These are phyloP conservation scores for Gerris buenoi DNA, from an alignment of 1,140 invertebrate genomes.

Conservation along the genomic window DNA sequence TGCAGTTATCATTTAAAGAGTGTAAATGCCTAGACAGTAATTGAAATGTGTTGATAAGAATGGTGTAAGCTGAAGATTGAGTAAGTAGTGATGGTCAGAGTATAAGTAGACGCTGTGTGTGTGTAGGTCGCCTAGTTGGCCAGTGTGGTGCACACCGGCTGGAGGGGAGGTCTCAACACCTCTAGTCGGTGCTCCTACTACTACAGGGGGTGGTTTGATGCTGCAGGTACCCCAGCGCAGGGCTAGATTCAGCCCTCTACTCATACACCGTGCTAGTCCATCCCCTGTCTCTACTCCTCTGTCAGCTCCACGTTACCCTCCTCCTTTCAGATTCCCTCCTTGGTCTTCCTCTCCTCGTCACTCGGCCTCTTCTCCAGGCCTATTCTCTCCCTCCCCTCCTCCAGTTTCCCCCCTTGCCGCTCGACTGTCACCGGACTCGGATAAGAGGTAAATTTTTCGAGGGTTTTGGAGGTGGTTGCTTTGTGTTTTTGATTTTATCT, in stretches of 20 bases:
- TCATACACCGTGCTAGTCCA: slow-evolving; percentile 17
- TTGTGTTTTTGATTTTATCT: no score
- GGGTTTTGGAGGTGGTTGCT: no score
- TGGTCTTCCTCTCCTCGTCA: slow-evolving; percentile 27
- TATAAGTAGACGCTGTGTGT: no score
- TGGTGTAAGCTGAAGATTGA: no score
- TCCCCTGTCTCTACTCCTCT: slow-evolving; percentile 19
- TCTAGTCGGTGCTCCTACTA: background rate
- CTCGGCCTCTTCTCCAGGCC: slow-evolving; percentile 37
- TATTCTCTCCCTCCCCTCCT: slow-evolving; percentile 29
- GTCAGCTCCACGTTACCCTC: slow-evolving; percentile 6
- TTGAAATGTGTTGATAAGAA: no score
- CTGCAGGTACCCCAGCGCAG: slow-evolving; percentile 23
- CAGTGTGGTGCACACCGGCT: slow-evolving; percentile 37
- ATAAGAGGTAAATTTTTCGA: background rate
- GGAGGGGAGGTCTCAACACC: slow-evolving; percentile 11
- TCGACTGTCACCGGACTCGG: background rate
- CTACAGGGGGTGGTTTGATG: background rate
- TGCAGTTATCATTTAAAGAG: no score
- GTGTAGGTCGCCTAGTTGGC: slow-evolving; percentile 40
- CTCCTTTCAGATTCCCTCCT: slow-evolving; percentile 27
- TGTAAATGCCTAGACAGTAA: no score
- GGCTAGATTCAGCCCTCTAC: slow-evolving; percentile 17
- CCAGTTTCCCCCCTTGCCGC: slow-evolving; percentile 1
- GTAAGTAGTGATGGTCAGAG: no score